These are phyloP conservation scores for Capromys pilorides DNA, from an alignment of 2,797 vertebrate genomes.

Conservation along the genomic window DNA sequence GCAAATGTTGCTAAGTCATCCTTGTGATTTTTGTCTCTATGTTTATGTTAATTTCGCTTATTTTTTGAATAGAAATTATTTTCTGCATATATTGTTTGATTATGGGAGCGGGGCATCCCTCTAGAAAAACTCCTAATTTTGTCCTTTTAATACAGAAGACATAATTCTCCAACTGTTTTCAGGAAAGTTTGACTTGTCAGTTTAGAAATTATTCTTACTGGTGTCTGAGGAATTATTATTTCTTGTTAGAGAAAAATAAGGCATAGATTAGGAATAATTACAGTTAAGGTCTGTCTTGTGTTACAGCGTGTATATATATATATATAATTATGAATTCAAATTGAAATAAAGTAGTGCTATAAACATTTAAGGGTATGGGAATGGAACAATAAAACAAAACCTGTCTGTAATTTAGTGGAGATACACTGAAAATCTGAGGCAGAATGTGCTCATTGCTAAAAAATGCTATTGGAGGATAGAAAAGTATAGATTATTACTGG, in stretches of 20 bases:
- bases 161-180: neutral
- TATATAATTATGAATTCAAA: constrained; percentile 55
- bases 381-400: constrained; percentile 27
- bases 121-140: constrained; percentile 35
- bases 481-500: neutral
- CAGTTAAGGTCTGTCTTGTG: neutral
- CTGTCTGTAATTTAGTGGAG: neutral
- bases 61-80: constrained; percentile 47
- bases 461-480: neutral
- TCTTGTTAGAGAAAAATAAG: constrained; percentile 43
- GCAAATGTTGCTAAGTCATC: neutral
- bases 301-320: constrained; percentile 7
- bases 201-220: constrained; percentile 54
- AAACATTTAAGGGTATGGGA: constrained; percentile 47
- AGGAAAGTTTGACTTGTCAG: constrained; percentile 16
- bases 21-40: constrained; percentile 19
- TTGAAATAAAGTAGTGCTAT: neutral
- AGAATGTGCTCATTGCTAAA: neutral
- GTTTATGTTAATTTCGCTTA: constrained; percentile 38
- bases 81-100: constrained; percentile 49
- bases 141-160: constrained; percentile 11
- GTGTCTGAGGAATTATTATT: constrained; percentile 8
- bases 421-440: constrained; percentile 13
- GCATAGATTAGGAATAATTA: constrained; percentile 1
- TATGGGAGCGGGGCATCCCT: neutral